Base-by-base conservation (phyloP, 30 jellyfish, hydroid and myxozoan species). In the Mastigias papua region DNA sequence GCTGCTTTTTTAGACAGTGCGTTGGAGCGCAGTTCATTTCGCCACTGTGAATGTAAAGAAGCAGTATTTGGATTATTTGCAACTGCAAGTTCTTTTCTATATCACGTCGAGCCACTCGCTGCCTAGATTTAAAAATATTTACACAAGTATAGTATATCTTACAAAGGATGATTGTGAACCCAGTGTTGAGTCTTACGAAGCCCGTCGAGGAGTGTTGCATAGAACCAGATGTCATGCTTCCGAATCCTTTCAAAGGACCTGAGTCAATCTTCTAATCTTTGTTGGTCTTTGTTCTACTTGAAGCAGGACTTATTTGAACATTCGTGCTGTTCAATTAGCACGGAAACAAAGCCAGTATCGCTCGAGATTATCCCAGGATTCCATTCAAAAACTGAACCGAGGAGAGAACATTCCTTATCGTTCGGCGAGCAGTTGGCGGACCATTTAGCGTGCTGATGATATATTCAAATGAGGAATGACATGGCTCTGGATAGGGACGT, bases 311-410 rank as follows among this genome's bases (percentile, higher is more conserved):
- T 84, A 77, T 84, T 84, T 73, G 93, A 84, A 69, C 82, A 63
- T 84, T 76, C 81, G 82, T 60, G 93, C 88, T 64, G 93, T 84
- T 84, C 93, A 84, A 84, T 84, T 84, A 84, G 54, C 93, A 73
- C 84, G 32, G 48, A 60, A 60, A 84, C 93, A 84, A 84, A 84
- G 88, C 93, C 34, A 70, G 88, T 82, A 70, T 82, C 92, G 83
- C 76, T 60, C 23, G 42, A 82, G 92, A 82, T 82, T 63, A 82
- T 82, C 92, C 79, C 86, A 35, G 72, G 84, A 54, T 69, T 82
- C 78, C 58, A 82, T 82, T 82, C 92, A 67, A 69, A 69, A 26
- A 34, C 75, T 57, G 86, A 57, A 48, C 60, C 73, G 29, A 33
- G 5, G 86, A 75, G 61, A 75, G 61, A 35, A 75, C 60, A 57